Conservation (phyloP, 1,140 invertebrate species). For the Pseudobourletiella spinata region DNA sequence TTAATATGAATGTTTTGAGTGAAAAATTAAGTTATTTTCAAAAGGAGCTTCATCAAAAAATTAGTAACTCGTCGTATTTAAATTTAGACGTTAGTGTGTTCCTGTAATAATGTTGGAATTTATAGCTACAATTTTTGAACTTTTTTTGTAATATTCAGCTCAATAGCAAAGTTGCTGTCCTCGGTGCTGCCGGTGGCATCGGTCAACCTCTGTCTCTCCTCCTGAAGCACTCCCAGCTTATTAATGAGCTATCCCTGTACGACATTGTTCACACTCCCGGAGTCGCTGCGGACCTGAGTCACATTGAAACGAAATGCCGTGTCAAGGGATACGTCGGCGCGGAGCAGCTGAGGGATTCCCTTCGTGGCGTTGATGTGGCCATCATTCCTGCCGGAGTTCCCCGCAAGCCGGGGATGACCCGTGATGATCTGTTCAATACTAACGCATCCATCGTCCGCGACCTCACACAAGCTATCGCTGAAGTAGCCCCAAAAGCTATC, state of each 20-base stretch:
- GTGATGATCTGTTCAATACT: conserved; percentile 56
- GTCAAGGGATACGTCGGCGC: conserved; percentile 24
- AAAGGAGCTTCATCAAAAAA: too few species aligned
- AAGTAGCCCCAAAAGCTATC: conserved; percentile 53
- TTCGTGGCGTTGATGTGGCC: conserved; percentile 50
- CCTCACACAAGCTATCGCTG: conserved; percentile 47
- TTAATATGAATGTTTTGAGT: too few species aligned
- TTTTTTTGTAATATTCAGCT: too few species aligned
- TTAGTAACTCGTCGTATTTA: too few species aligned
- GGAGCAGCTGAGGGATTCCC: conserved; percentile 20
- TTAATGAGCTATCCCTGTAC: conserved; percentile 76
- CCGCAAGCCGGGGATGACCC: conserved; percentile 51
- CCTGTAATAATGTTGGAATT: too few species aligned
- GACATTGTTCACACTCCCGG: conserved; percentile 96
- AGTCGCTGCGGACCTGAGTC: conserved; percentile 94
- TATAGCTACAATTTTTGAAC: too few species aligned
- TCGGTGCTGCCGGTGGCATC: conserved; percentile 94
- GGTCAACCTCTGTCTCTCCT: conserved; percentile 94
- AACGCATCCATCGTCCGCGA: conserved; percentile 62
- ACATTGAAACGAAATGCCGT: conserved; percentile 70
- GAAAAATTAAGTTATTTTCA: too few species aligned
- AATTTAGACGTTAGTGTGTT: too few species aligned
- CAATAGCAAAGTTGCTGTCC: conserved; percentile 63
- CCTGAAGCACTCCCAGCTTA: conserved; percentile 79
- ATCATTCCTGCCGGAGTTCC: conserved; percentile 58